Evolutionary conservation across 2,113 vertebrate species (phyloP), one percentile per base, ranked within the genome.

Genomic region (Ancistrus triradiatus): DNA sequence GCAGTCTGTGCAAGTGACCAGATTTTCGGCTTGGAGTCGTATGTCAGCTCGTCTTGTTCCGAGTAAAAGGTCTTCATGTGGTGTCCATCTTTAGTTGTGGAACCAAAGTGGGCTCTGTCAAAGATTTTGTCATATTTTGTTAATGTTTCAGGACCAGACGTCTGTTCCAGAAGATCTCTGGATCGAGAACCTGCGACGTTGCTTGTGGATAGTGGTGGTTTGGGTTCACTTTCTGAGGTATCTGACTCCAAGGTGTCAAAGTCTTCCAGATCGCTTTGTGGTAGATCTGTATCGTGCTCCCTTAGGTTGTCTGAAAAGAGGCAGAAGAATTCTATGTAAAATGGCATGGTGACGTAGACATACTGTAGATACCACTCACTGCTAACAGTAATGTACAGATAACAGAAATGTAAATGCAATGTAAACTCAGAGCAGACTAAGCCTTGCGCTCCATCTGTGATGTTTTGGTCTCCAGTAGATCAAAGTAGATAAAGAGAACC

Each of bases 1-100:
- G 93, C 95, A 0, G 95, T 96, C 75, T 92, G 93, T 10, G 95
- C 95, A 40, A 98, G 85, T 7, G 96, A 99, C 96, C 96, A 98
- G 37, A 98, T 99, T 76, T 94, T 88, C 0, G 95, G 91, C 77
- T 96, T 98, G 52, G 70, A 59, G 52, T 91, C 89, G 21, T 88
- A 67, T 37, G 80, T 74, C 44, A 68, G 82, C 6, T 84, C 81
- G 15, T 82, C 86, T 72, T 79, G 76, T 3, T 77, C 69, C 0
- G 72, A 69, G 63, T 83, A 87, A 75, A 92, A 90, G 67, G 81
- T 49, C 70, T 84, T 88, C 70, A 83, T 81, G 13, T 84, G 85
- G 38, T 85, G 79, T 40, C 82, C 81, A 0, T 70, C 82, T 3
- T 77, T 65, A 7, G 80, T 40, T 11, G 81, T 77, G 69, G 47